These are phyloP conservation scores for Silurus lanzhouensis DNA, from an alignment of 2,797 vertebrate species.

Conservation along the genomic window DNA sequence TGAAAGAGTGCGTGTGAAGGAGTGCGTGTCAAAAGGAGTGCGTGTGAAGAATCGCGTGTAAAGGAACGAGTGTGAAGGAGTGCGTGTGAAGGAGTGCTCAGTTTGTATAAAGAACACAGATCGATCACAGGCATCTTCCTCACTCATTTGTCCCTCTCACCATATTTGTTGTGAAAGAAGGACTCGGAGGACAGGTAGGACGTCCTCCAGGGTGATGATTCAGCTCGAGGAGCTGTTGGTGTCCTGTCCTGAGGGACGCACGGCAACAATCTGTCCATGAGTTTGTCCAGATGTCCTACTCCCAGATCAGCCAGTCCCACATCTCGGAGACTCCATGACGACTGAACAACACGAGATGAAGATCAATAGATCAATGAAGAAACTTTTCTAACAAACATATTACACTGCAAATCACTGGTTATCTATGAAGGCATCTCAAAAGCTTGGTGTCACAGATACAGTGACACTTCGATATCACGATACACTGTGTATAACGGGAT, in stretches of 20 bases:
- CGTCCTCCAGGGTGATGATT: constrained; percentile 77
- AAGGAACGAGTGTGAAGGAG: no score
- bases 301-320: constrained; percentile 88
- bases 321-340: constrained; percentile 80
- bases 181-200: constrained; percentile 87
- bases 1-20: no score
- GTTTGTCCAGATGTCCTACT: constrained; percentile 77
- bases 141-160: constrained; percentile 65
- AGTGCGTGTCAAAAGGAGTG: no score
- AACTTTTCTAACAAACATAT: neutral
- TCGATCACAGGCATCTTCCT: no score
- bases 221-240: constrained; percentile 30
- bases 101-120: no score
- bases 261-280: constrained; percentile 81
- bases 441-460: neutral
- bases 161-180: constrained; percentile 94
- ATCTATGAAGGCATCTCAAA: neutral
- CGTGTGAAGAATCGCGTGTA: no score
- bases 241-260: constrained; percentile 65
- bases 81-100: no score
- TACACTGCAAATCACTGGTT: neutral
- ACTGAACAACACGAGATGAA: constrained; percentile 66
- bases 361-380: neutral
- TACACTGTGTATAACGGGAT: neutral
- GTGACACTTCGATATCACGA: no score